These are phyloP conservation scores for Andrena trimmerana DNA, from an alignment of 2,888 invertebrate species.

Conservation along the genomic window DNA sequence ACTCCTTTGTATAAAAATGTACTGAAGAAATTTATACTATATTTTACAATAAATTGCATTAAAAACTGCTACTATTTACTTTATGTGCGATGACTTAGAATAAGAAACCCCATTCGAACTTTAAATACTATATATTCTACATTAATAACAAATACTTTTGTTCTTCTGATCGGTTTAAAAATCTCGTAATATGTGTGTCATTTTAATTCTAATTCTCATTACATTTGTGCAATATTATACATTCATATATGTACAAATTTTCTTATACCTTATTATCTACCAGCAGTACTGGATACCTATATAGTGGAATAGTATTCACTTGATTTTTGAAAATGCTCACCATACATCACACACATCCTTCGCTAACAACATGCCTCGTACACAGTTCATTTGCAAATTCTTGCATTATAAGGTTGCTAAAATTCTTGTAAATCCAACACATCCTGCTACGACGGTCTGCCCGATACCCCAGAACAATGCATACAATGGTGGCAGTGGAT, in stretches of 20 bases:
- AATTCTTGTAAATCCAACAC: constrained; percentile 96
- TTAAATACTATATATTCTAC: neutral
- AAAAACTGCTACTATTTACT: neutral
- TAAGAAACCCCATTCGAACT: neutral
- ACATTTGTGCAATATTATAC: constrained; percentile 49
- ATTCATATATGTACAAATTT: constrained; percentile 43
- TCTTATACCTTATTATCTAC: constrained; percentile 23
- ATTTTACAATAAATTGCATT: constrained; percentile 57
- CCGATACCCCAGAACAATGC: constrained; percentile 98
- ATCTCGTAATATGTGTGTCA: constrained; percentile 33
- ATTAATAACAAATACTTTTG: constrained; percentile 41
- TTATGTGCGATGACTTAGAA: neutral
- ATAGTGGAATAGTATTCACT: constrained; percentile 41
- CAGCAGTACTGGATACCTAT: constrained; percentile 17
- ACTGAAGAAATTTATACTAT: constrained; percentile 28
- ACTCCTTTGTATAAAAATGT: constrained; percentile 45
- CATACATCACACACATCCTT: constrained; percentile 28
- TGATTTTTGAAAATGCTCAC: constrained; percentile 18
- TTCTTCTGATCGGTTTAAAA: constrained; percentile 21
- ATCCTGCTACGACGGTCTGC: constrained; percentile 95
- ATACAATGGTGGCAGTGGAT: constrained; percentile 95
- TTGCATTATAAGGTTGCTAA: constrained; percentile 93
- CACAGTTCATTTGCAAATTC: constrained; percentile 15
- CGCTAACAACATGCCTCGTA: constrained; percentile 21
- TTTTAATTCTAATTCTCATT: constrained; percentile 33